Conservation (phyloP, 2,888 invertebrate species). For the Pachydiplax longipennis region DNA sequence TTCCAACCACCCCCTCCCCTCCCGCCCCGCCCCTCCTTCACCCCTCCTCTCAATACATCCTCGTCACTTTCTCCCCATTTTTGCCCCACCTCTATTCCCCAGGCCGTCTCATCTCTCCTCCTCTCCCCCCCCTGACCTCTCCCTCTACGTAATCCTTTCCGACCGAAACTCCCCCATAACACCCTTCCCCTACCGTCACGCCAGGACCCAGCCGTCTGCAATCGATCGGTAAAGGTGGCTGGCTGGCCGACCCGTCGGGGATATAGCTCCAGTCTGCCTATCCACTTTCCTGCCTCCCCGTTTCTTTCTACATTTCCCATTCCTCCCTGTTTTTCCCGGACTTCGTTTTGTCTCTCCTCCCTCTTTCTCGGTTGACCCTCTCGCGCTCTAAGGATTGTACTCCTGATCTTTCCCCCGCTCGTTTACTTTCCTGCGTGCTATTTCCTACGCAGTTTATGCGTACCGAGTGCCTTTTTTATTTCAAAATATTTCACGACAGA, state of each 20-base stretch:
- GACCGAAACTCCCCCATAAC: background rate
- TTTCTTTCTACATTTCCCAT: background rate
- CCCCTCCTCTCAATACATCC: background rate
- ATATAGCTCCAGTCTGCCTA: constrained; percentile 36
- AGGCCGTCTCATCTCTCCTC: background rate
- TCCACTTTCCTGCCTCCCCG: background rate
- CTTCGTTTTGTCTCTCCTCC: background rate
- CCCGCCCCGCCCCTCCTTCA: background rate
- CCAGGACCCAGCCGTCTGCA: constrained; percentile 39
- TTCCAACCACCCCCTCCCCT: constrained; percentile 16
- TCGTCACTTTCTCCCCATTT: constrained; percentile 28
- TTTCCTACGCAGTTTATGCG: too few relatives aligned
- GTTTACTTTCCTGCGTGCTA: background rate
- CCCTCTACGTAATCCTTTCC: background rate
- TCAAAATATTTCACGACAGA: too few relatives aligned
- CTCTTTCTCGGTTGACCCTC: background rate
- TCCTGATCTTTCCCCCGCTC: background rate
- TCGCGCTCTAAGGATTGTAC: background rate
- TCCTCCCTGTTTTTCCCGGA: background rate
- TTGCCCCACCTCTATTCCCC: background rate
- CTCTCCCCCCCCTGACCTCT: background rate
- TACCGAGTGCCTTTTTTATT: too few relatives aligned
- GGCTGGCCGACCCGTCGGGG: constrained; percentile 34
- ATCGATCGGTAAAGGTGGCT: constrained; percentile 39
- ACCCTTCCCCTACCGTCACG: constrained; percentile 17